phyloP scores from a whole-genome alignment of 2,888 invertebrate genomes.

The Heteropelma amictum region DNA sequence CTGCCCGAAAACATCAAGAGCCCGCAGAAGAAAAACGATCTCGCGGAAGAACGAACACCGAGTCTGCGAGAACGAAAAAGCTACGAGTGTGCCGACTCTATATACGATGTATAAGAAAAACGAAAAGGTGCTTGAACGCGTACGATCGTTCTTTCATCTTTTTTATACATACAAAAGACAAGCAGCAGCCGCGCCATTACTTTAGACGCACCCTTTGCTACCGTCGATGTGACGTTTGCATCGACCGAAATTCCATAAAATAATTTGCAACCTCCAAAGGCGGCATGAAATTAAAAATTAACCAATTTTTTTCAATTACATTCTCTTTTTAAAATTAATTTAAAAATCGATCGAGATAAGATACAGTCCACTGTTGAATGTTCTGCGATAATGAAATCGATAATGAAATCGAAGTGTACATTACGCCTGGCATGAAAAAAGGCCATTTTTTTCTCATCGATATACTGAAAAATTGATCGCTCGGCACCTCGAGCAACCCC shows the following conservation, averaged over 20 bases:
- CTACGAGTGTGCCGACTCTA: neutral
- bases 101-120: constrained; percentile 1
- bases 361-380: no score
- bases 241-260: neutral
- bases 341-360: no score
- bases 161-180: neutral
- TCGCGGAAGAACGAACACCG: constrained; percentile 55
- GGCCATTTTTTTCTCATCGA: no score
- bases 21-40: constrained; percentile 74
- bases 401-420: no score
- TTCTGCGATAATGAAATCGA: no score
- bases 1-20: constrained; percentile 75
- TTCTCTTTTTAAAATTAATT: neutral
- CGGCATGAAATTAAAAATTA: no score
- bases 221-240: neutral
- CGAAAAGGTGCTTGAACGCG: constrained; percentile 9
- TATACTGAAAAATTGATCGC: no score
- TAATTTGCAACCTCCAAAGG: neutral
- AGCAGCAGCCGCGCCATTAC: constrained; percentile 17
- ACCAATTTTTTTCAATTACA: neutral
- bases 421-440: no score
- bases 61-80: neutral
- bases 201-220: constrained; percentile 2
- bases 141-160: neutral
- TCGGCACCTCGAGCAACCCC: no score